Evolutionary conservation across 2,113 vertebrate genomes (phyloP), one percentile per base, ranked within the genome.

Genomic region (Clupea harengus): DNA sequence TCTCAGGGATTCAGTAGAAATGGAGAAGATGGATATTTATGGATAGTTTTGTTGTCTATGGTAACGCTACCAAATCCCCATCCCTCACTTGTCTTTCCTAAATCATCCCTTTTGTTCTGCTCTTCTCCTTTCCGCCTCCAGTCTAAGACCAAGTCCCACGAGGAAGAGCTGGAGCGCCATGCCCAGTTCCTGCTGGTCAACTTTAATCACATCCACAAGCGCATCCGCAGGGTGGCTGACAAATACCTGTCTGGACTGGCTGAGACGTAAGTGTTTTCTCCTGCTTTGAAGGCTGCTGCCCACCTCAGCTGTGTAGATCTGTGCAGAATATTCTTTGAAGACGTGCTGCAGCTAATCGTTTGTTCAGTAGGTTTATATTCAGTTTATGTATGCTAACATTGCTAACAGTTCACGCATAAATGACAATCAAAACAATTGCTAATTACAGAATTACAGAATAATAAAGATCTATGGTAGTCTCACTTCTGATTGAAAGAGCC

Each of bases 161-260:
- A 99, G 88, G 97, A 99, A 86, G 98, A 99, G 90, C 94, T 99
- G 39, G 98, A 99, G 87, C 95, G 95, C 7, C 98, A 99, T 0
- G 98, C 98, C 45, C 97, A 99, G 92, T 99, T 99, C 88, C 93
- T 99, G 10, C 88, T 99, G 89, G 97, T 99, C 87, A 99, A 99
- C 93, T 99, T 99, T 91, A 99, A 99, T 91, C 98, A 99, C 89
- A 98, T 98, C 89, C 98, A 99, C 93, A 99, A 99, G 93, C 95
- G 98, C 89, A 99, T 99, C 90, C 95, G 98, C 83, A 95, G 98
- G 85, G 98, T 99, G 80, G 98, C 98, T 0, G 98, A 99, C 91
- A 99, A 99, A 90, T 99, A 99, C 83, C 92, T 99, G 45, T 99
- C 98, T 0, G 97, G 98, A 20, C 93, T 99, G 88, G 98, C 99